Conservation (phyloP, 2,888 invertebrate genomes). For the Apodemia duryi region DNA sequence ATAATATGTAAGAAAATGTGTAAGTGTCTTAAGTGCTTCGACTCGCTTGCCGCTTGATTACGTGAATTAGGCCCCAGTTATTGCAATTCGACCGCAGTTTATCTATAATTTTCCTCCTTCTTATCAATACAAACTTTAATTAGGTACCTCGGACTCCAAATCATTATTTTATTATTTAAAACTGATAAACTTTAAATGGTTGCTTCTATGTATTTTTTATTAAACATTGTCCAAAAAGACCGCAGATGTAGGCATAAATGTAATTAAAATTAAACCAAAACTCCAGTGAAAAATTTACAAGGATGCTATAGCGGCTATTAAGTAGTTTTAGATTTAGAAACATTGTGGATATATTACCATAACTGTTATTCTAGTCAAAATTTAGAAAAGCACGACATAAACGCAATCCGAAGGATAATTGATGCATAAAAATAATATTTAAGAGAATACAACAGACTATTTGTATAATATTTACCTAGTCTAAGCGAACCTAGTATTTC, state of each 20-base stretch:
- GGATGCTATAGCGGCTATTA: not conserved
- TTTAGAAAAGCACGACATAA: constrained; percentile 8
- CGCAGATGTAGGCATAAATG: constrained; percentile 11
- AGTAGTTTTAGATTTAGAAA: constrained; percentile 13
- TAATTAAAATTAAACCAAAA: constrained; percentile 1
- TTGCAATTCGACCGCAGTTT: not conserved
- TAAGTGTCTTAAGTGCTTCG: too few relatives aligned
- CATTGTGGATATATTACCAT: constrained; percentile 9
- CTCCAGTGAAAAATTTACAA: not conserved
- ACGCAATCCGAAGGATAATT: constrained; percentile 1
- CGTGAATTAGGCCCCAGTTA: too few relatives aligned
- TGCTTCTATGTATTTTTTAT: not conserved
- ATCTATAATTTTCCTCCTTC: not conserved
- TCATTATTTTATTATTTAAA: not conserved
- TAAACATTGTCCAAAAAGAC: constrained; percentile 7
- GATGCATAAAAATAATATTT: constrained; percentile 3
- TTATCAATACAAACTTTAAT: not conserved
- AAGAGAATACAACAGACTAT: constrained; percentile 1
- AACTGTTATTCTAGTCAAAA: constrained; percentile 12
- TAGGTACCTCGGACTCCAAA: not conserved
- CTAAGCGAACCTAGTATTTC: constrained; percentile 1
- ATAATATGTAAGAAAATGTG: too few relatives aligned
- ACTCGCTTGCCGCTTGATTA: too few relatives aligned
- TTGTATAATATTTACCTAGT: constrained; percentile 8
- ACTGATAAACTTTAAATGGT: not conserved